Percentiles rank a stretch among this genome's conserved stretches.
Conservation (phyloP, 2,797 vertebrate species). For the Gephyroberyx darwinii region DNA sequence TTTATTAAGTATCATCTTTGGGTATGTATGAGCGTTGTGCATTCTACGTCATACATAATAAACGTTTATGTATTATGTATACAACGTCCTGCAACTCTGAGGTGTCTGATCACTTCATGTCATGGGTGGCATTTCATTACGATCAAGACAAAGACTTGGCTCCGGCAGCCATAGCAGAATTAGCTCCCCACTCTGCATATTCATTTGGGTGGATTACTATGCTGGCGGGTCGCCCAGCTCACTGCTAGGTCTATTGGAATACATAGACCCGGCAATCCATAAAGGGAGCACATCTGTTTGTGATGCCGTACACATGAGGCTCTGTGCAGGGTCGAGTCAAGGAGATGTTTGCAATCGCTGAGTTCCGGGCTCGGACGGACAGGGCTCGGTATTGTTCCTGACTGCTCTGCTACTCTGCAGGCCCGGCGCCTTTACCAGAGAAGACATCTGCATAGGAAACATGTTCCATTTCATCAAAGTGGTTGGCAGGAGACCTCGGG, state of each 20-base stretch:
- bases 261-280: constrained; percentile 52
- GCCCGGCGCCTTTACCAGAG: constrained; percentile 43
- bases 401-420: constrained; percentile 56
- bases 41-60: neutral
- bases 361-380: constrained; percentile 57
- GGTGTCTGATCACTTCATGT: constrained; percentile 11
- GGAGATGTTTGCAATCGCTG: constrained; percentile 60
- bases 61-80: constrained; percentile 1
- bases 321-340: constrained; percentile 71
- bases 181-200: constrained; percentile 48
- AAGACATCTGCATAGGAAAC: constrained; percentile 65
- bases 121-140: constrained; percentile 24
- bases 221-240: constrained; percentile 54
- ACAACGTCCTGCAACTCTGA: neutral
- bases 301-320: constrained; percentile 73
- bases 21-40: constrained; percentile 2
- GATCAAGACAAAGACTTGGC: constrained; percentile 12
- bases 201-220: constrained; percentile 61
- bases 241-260: constrained; percentile 59
- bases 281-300: constrained; percentile 72
- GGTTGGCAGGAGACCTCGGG: constrained; percentile 34
- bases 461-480: constrained; percentile 49
- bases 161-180: constrained; percentile 20
- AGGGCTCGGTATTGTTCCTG: constrained; percentile 61
- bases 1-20: neutral